Percentiles rank a stretch among this genome's conserved stretches.
Evolutionary conservation across 1,140 invertebrate species (phyloP).

Genomic region (Patella vulgata): DNA sequence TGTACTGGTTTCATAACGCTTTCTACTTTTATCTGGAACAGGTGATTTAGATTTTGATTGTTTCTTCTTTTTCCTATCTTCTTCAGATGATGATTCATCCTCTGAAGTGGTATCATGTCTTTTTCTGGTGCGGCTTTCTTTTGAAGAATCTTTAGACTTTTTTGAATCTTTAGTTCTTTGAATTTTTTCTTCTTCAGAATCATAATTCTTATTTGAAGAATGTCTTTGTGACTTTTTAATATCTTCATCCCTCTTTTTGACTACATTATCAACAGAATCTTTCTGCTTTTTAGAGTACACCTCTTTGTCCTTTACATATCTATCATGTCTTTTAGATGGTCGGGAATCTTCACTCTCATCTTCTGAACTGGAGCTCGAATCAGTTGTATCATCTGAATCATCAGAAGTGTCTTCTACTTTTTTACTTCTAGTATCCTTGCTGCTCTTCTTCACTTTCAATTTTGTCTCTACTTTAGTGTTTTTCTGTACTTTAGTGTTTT

Average conservation of each 20-base stretch:
- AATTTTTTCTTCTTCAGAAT: too few species aligned
- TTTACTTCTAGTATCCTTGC: slow-evolving; percentile 1
- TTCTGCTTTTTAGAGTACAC: too few species aligned
- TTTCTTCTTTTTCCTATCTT: slow-evolving; percentile 1
- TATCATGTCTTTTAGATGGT: background rate
- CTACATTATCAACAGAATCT: too few species aligned
- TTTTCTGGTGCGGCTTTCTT: slow-evolving; percentile 2
- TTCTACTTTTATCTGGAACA: background rate
- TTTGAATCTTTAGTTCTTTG: too few species aligned
- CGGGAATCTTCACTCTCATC: background rate
- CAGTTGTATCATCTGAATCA: background rate
- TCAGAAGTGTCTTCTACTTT: background rate
- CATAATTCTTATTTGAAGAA: too few species aligned
- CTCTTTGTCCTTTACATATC: background rate
- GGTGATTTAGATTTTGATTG: background rate
- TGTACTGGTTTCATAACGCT: background rate
- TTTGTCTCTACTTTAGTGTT: slow-evolving; percentile 23
- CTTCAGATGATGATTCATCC: slow-evolving; percentile 14
- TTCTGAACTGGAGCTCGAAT: slow-evolving; percentile 2
- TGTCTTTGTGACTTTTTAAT: too few species aligned
- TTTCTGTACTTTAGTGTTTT: slow-evolving; percentile 8
- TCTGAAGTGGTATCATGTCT: slow-evolving; percentile 20
- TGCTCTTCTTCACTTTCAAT: slow-evolving; percentile 13
- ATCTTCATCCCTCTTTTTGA: too few species aligned
- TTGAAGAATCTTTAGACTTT: slow-evolving; percentile 10